These are phyloP conservation scores for Oriolus oriolus DNA, from an alignment of 2,113 vertebrate genomes.

Conservation along the genomic window DNA sequence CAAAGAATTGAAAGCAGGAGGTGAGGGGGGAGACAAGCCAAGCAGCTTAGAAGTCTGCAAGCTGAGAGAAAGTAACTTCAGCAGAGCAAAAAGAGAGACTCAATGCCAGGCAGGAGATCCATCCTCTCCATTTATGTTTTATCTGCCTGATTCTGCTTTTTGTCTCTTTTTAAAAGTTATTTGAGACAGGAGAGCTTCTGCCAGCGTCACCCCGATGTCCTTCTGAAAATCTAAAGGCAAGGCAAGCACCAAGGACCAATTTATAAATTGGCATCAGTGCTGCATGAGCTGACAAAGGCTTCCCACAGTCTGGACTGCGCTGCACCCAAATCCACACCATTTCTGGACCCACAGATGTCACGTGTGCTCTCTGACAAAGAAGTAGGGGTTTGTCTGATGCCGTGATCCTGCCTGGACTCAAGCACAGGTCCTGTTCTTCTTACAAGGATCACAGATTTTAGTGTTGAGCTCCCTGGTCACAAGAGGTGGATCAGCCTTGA, in stretches of 20 bases:
- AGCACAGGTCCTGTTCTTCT: neutral
- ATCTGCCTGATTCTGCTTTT: neutral
- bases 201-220: neutral
- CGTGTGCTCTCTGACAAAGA: neutral
- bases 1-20: neutral
- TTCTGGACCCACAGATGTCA: neutral
- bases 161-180: neutral
- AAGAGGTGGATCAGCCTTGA: neutral
- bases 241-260: neutral
- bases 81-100: neutral
- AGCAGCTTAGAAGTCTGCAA: neutral
- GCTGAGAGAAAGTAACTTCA: neutral
- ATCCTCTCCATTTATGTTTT: neutral
- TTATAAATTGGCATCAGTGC: neutral
- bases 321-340: neutral
- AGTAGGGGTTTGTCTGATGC: neutral
- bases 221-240: neutral
- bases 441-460: neutral
- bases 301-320: accelerated
- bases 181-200: neutral
- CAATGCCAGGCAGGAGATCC: neutral
- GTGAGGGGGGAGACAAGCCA: neutral
- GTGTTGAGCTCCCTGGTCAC: neutral
- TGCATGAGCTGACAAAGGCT: neutral
- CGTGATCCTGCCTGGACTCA: neutral